Conservation (phyloP, 2,888 invertebrate genomes). For the Cryptophagus acutangulus region DNA sequence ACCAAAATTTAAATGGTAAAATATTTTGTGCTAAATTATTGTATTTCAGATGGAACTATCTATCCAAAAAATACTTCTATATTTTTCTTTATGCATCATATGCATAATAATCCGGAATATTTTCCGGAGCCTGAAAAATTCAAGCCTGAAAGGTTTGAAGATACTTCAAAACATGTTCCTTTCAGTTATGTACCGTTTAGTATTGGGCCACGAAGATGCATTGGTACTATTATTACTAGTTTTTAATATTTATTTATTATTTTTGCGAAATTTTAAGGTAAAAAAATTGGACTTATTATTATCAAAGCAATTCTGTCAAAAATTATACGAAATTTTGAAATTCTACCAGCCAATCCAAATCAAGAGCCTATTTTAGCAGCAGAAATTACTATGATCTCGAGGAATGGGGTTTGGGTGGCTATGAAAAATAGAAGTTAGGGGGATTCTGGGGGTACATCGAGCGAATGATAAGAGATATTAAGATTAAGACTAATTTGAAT, state of each 20-base stretch:
- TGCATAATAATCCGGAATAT: constrained; percentile 17
- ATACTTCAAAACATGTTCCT: constrained; percentile 54
- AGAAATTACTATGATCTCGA: constrained; percentile 50
- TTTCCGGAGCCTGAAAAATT: constrained; percentile 21
- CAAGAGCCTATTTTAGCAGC: constrained; percentile 47
- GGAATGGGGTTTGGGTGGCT: constrained; percentile 45
- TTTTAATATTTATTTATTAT: too few species aligned
- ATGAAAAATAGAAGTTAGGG: too few species aligned
- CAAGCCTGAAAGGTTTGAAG: constrained; percentile 17
- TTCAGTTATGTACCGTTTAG: too few species aligned
- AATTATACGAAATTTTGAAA: constrained; percentile 49
- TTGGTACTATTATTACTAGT: too few species aligned
- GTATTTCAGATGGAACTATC: constrained; percentile 26
- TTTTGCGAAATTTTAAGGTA: too few species aligned
- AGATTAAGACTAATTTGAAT: too few species aligned
- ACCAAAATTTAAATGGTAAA: constrained; percentile 1
- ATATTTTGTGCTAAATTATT: not conserved
- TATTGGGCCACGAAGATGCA: constrained; percentile 60
- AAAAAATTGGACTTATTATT: too few species aligned
- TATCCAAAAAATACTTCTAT: constrained; percentile 33
- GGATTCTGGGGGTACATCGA: too few species aligned
- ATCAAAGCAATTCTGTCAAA: constrained; percentile 52
- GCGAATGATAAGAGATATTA: too few species aligned
- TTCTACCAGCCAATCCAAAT: constrained; percentile 30
- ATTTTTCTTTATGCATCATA: not conserved